phyloP scores from a whole-genome alignment of 2,888 invertebrate genomes.

The Tinea semifulvella region DNA sequence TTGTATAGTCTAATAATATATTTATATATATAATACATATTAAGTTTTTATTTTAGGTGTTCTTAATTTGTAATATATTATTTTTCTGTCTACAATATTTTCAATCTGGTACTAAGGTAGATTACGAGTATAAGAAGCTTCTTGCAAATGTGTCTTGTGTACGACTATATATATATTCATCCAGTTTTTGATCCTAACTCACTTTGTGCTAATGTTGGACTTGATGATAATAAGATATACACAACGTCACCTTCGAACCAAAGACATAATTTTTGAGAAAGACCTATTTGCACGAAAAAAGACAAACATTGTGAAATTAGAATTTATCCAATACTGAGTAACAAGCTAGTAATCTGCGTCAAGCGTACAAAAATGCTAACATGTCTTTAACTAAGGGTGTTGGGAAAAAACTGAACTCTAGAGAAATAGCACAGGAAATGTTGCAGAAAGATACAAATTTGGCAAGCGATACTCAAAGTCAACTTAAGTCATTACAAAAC shows the following conservation, averaged over 20 bases:
- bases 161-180: too few relatives aligned
- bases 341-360: conserved; percentile 69
- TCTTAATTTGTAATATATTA: too few relatives aligned
- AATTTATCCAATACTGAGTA: conserved; percentile 81
- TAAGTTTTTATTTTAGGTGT: too few relatives aligned
- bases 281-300: conserved; percentile 89
- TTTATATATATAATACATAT: too few relatives aligned
- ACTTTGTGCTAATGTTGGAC: conserved; percentile 80
- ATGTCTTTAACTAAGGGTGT: conserved; percentile 76
- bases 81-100: too few relatives aligned
- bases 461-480: conserved; percentile 79
- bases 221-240: conserved; percentile 77
- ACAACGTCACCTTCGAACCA: conserved; percentile 73
- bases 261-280: conserved; percentile 76
- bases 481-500: conserved; percentile 75
- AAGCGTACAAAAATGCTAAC: conserved; percentile 77
- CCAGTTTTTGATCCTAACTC: conserved; percentile 85
- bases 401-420: conserved; percentile 78
- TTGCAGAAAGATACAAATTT: conserved; percentile 83
- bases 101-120: too few relatives aligned
- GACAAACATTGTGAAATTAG: conserved; percentile 86
- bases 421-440: conserved; percentile 80
- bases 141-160: too few relatives aligned
- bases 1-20: too few relatives aligned
- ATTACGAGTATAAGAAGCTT: too few relatives aligned